Conservation (phyloP, 53 echinoderm and acorn worm species). For the Stichopus horrens region DNA sequence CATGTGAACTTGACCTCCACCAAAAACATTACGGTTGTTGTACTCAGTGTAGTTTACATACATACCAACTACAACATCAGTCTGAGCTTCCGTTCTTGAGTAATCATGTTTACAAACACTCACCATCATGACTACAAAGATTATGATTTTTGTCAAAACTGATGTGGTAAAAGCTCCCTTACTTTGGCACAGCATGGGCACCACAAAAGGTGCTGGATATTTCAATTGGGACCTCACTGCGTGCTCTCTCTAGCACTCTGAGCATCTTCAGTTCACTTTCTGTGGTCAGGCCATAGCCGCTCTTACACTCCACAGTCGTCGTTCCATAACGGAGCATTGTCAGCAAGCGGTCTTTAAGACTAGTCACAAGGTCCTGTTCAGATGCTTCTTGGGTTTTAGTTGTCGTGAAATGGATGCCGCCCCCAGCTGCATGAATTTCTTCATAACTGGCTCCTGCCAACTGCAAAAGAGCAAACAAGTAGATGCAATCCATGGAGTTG, state of each 20-base stretch:
- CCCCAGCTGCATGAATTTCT: conserved; percentile 97
- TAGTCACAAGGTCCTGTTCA: conserved; percentile 70
- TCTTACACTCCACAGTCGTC: conserved; percentile 94
- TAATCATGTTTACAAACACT: too few relatives aligned
- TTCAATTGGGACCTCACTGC: conserved; percentile 84
- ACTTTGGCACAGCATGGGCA: conserved; percentile 96
- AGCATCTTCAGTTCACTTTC: conserved; percentile 96
- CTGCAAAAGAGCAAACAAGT: conserved; percentile 39
- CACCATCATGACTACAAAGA: too few relatives aligned
- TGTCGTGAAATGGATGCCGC: conserved; percentile 91
- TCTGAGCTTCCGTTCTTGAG: too few relatives aligned
- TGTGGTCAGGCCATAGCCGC: conserved; percentile 87
- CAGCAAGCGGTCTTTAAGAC: conserved; percentile 63
- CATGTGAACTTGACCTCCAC: too few relatives aligned
- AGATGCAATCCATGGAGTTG: too few relatives aligned
- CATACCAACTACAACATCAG: too few relatives aligned
- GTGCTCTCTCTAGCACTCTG: conserved; percentile 73
- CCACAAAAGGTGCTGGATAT: conserved; percentile 95
- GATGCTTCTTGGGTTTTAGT: conserved; percentile 80
- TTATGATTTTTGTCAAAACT: too few relatives aligned
- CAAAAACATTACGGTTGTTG: too few relatives aligned
- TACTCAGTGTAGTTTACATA: too few relatives aligned
- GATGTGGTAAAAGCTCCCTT: conserved; percentile 9
- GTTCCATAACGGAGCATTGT: conserved; percentile 90
- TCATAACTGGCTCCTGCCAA: conserved; percentile 94